These are phyloP conservation scores for Thalassarche chlororhynchos DNA, from an alignment of 2,113 vertebrate species.

Conservation along the genomic window DNA sequence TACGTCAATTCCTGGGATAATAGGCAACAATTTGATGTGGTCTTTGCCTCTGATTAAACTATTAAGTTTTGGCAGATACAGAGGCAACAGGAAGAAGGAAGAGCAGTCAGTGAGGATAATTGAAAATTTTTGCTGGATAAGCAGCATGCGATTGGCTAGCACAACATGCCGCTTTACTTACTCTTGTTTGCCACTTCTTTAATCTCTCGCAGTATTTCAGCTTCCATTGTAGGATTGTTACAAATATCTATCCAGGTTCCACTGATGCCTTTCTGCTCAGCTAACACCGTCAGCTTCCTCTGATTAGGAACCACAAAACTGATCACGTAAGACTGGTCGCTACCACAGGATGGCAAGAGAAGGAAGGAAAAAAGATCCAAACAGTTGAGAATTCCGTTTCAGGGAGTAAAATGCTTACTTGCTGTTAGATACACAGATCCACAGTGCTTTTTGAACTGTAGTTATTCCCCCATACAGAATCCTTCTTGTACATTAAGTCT, in stretches of 20 bases:
- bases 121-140: not conserved
- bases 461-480: not conserved
- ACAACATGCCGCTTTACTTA: slow-evolving; percentile 72
- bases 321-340: slow-evolving; percentile 95
- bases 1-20: not conserved
- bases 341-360: slow-evolving; percentile 56
- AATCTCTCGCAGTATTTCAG: slow-evolving; percentile 89
- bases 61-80: not conserved
- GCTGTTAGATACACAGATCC: not conserved
- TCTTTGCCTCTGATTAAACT: not conserved
- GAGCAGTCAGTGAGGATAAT: not conserved
- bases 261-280: slow-evolving; percentile 83
- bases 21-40: not conserved
- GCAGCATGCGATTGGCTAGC: not conserved
- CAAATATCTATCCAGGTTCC: slow-evolving; percentile 91
- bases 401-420: not conserved
- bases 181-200: slow-evolving; percentile 88
- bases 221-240: slow-evolving; percentile 91
- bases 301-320: slow-evolving; percentile 98
- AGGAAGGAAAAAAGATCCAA: not conserved
- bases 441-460: not conserved
- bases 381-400: not conserved
- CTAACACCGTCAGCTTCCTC: slow-evolving; percentile 86
- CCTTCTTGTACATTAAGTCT: not conserved
- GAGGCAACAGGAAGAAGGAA: not conserved